Conservation (phyloP, 2,888 invertebrate genomes). For the Callinectes sapidus region DNA sequence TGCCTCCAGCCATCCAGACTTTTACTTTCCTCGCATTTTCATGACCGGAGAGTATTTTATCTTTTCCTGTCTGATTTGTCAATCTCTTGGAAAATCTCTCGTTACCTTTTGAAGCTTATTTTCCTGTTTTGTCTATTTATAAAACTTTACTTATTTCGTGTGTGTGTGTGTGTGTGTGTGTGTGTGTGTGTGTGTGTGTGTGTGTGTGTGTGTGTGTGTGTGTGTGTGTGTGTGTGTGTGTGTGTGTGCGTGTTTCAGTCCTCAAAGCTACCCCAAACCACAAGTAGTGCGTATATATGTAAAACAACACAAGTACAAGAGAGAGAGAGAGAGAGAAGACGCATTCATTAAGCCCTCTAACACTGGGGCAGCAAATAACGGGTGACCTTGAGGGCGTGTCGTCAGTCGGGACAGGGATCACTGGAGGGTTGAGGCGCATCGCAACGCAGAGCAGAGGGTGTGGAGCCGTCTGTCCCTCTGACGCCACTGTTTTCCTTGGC, state of each 20-base stretch:
- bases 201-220: conserved; percentile 1
- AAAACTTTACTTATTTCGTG: not conserved
- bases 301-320: not conserved
- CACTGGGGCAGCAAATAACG: not conserved
- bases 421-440: not conserved
- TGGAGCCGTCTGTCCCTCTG: conserved; percentile 6
- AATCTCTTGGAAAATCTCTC: not conserved
- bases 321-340: too few species aligned
- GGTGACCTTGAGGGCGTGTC: not conserved
- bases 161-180: conserved; percentile 1
- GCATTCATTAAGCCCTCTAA: not conserved
- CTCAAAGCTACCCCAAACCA: not conserved
- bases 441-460: not conserved
- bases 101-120: not conserved
- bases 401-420: not conserved
- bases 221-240: conserved; percentile 1
- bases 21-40: not conserved
- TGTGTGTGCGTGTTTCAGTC: not conserved
- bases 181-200: conserved; percentile 1
- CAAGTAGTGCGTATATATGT: not conserved
- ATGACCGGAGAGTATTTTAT: not conserved
- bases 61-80: not conserved
- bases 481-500: conserved; percentile 25
- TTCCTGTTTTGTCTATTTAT: not conserved
- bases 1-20: not conserved